Evolutionary conservation across 2,113 vertebrate genomes (phyloP).

Genomic region (Scomber scombrus): DNA sequence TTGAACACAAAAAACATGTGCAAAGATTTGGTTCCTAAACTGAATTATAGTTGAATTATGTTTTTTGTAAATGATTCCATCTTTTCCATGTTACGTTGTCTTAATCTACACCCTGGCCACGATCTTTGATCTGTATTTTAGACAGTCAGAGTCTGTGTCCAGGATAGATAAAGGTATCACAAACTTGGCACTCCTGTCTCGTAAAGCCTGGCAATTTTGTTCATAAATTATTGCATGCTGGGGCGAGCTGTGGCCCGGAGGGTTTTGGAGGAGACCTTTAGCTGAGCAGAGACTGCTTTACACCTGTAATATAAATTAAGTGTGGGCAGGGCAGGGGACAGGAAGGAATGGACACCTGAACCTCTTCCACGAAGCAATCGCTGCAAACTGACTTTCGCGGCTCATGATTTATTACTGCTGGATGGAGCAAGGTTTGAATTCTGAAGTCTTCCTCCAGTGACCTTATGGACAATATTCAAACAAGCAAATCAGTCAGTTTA

Average conservation of each 20-base stretch:
- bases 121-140: conserved; percentile 78
- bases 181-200: conserved; percentile 74
- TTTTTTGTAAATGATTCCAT: conserved; percentile 7
- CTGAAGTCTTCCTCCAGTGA: conserved; percentile 34
- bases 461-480: conserved; percentile 38
- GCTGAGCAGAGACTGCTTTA: conserved; percentile 73
- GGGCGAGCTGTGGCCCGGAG: conserved; percentile 65
- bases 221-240: conserved; percentile 77
- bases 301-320: conserved; percentile 81
- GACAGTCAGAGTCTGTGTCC: conserved; percentile 62
- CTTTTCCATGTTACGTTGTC: conserved; percentile 31
- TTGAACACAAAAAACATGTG: background rate
- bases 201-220: conserved; percentile 73
- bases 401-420: conserved; percentile 58
- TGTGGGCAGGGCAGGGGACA: conserved; percentile 37
- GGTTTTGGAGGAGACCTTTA: conserved; percentile 77
- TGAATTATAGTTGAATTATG: background rate
- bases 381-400: conserved; percentile 46
- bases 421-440: conserved; percentile 40
- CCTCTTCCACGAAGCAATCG: conserved; percentile 54
- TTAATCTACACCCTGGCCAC: conserved; percentile 60
- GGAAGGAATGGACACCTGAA: conserved; percentile 68
- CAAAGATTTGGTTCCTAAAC: background rate
- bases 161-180: conserved; percentile 74
- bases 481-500: conserved; percentile 32